Conservation (phyloP, 2,888 invertebrate genomes). For the Periphyllus acericola region DNA sequence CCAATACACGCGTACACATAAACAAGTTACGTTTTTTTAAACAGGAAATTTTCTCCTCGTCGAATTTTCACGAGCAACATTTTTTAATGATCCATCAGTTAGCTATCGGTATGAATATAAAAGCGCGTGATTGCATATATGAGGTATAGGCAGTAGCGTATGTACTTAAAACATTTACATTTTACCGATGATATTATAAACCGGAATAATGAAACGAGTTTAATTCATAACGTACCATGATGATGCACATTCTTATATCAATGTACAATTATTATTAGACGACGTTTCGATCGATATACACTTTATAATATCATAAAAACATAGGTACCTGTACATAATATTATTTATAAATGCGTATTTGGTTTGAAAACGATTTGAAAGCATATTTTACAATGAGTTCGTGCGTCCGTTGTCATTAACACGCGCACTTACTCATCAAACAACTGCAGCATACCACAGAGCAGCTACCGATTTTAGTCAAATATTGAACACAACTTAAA, state of each 20-base stretch:
- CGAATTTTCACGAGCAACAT: slow-evolving; percentile 4
- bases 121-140: not conserved
- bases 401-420: not conserved
- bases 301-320: not conserved
- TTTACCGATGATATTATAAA: slow-evolving; percentile 25
- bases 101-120: not conserved
- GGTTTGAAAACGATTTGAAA: slow-evolving; percentile 30
- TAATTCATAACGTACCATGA: slow-evolving; percentile 13
- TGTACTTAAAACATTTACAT: not conserved
- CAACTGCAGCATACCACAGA: not conserved
- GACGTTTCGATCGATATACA: slow-evolving; percentile 26
- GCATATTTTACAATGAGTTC: slow-evolving; percentile 23
- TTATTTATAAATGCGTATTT: not conserved
- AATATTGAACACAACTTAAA: not conserved
- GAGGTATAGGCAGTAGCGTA: not conserved
- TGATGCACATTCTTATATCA: slow-evolving; percentile 19
- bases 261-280: slow-evolving; percentile 19
- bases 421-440: not conserved
- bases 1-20: not conserved
- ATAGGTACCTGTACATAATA: too few relatives aligned
- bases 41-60: slow-evolving; percentile 26
- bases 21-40: not conserved
- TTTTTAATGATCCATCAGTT: slow-evolving; percentile 13
- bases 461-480: slow-evolving; percentile 5
- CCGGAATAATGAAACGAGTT: slow-evolving; percentile 18